These are phyloP conservation scores for Zosterops lateralis DNA, from an alignment of 2,113 vertebrate genomes.

Conservation along the genomic window DNA sequence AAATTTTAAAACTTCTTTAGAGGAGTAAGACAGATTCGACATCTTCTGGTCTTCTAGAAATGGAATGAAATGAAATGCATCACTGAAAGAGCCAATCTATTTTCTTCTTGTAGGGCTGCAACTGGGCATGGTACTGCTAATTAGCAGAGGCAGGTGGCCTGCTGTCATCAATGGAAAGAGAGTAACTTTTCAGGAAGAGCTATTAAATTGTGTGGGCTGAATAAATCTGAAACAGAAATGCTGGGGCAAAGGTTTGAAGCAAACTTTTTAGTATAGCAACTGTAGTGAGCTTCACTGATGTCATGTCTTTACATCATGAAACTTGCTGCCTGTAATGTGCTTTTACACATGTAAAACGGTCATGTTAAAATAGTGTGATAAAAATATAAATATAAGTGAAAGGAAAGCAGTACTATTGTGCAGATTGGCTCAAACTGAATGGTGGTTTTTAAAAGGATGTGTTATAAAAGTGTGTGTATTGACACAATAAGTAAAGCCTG, in stretches of 20 bases:
- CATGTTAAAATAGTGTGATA: not conserved
- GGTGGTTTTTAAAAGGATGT: not conserved
- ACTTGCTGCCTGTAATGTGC: not conserved
- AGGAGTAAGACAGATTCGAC: not conserved
- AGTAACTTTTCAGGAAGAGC: not conserved
- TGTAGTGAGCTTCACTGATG: not conserved
- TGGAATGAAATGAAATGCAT: not conserved
- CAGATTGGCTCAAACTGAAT: not conserved
- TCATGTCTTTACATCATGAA: fast-evolving
- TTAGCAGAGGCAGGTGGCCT: not conserved
- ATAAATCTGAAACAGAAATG: not conserved
- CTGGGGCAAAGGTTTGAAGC: not conserved
- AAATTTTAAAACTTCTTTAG: not conserved
- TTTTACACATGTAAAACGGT: not conserved
- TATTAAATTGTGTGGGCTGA: not conserved
- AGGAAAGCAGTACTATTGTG: not conserved
- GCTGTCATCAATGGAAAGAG: not conserved
- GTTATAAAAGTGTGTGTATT: not conserved
- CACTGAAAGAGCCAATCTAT: not conserved
- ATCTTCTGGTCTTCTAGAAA: not conserved
- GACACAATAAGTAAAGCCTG: fast-evolving
- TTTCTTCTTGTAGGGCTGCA: not conserved
- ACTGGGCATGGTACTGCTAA: not conserved
- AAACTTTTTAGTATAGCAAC: not conserved
- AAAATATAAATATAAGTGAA: not conserved